Evolutionary conservation across 2,888 invertebrate species (phyloP).

Genomic region (Thyatira batis): DNA sequence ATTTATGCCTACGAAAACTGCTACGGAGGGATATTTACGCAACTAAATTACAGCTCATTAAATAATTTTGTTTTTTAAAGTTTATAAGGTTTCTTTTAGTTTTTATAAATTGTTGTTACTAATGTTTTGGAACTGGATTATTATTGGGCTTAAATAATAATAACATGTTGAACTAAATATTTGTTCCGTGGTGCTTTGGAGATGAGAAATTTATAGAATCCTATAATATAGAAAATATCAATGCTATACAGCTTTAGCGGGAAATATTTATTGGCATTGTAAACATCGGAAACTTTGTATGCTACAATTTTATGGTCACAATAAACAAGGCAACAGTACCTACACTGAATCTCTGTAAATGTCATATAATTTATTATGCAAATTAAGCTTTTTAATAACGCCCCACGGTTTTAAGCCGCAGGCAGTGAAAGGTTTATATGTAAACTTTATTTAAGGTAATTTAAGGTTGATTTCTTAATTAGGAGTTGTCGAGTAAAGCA

Average conservation of each 20-base stretch:
- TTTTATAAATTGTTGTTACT: too few species aligned
- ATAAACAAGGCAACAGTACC: neutral
- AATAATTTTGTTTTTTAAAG: too few species aligned
- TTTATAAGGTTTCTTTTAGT: too few species aligned
- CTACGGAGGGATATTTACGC: neutral
- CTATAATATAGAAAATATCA: too few species aligned
- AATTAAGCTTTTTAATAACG: constrained; percentile 42
- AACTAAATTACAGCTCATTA: too few species aligned
- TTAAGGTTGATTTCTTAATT: constrained; percentile 35
- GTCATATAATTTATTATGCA: constrained; percentile 41
- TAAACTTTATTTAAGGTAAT: constrained; percentile 16
- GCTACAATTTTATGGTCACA: neutral
- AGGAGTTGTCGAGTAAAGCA: constrained; percentile 17
- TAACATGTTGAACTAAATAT: too few species aligned
- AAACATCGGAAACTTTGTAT: neutral
- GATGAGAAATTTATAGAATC: too few species aligned
- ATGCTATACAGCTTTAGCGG: neutral
- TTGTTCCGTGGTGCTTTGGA: too few species aligned
- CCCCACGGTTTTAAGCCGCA: constrained; percentile 16
- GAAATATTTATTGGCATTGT: neutral
- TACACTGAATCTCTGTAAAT: constrained; percentile 17
- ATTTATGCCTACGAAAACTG: neutral
- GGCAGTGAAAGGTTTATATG: constrained; percentile 31
- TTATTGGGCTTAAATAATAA: too few species aligned
- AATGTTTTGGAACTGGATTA: too few species aligned